Evolutionary conservation across 2,113 vertebrate genomes (phyloP).

Genomic region (Amazona guildingii): DNA sequence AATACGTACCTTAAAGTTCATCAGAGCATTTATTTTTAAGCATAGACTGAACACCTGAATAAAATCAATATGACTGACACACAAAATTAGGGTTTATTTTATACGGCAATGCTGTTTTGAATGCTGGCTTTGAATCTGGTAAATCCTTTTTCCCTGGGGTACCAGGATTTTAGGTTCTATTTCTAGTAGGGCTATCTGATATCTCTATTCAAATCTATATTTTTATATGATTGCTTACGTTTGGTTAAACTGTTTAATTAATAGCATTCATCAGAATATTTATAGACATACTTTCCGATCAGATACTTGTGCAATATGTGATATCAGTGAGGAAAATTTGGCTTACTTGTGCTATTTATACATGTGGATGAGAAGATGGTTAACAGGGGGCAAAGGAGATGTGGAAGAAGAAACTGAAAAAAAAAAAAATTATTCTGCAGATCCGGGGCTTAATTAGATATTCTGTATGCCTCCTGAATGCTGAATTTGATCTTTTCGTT

Average conservation of each 20-base stretch:
- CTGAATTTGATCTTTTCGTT: background rate
- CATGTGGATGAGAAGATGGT: background rate
- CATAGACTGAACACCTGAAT: background rate
- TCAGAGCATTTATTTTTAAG: background rate
- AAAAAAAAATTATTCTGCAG: background rate
- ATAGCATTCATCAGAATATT: background rate
- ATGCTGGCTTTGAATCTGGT: background rate
- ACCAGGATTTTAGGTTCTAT: background rate
- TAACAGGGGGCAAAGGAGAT: background rate
- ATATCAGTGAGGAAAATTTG: background rate
- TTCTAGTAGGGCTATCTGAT: background rate
- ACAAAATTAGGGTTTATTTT: background rate
- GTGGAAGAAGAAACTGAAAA: background rate
- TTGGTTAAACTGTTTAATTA: background rate
- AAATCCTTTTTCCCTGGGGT: background rate
- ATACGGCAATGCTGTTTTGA: background rate
- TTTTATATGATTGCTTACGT: background rate
- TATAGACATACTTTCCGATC: background rate
- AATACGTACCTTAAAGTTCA: background rate
- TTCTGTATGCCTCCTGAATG: background rate
- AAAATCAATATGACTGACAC: background rate
- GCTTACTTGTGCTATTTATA: background rate
- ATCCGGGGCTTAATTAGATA: background rate
- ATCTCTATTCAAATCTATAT: background rate
- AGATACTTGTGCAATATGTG: background rate